These are phyloP conservation scores for Trichacis sp. DNA, from an alignment of 2,888 invertebrate species.

Conservation along the genomic window DNA sequence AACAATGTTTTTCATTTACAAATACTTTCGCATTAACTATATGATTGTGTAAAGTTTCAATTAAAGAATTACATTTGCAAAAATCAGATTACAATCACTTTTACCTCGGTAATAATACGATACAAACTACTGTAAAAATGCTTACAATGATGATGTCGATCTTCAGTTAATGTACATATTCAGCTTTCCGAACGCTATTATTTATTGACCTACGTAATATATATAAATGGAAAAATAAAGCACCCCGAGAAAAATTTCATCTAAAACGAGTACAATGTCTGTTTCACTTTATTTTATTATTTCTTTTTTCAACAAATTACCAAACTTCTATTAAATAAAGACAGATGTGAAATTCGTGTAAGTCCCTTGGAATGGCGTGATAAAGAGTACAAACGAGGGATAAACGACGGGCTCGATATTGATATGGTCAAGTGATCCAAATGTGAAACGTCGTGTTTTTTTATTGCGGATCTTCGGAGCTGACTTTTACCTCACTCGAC, in stretches of 20 bases:
- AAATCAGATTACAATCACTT: too few relatives aligned
- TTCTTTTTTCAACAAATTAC: background rate
- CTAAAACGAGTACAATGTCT: background rate
- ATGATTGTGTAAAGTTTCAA: too few relatives aligned
- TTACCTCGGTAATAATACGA: background rate
- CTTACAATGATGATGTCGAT: conserved; percentile 18
- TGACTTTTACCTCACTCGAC: conserved; percentile 24
- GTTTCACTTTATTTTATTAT: background rate
- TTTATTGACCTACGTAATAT: conserved; percentile 11
- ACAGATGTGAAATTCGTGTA: background rate
- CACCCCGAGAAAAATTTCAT: background rate
- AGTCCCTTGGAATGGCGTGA: conserved; percentile 1
- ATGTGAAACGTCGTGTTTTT: conserved; percentile 30
- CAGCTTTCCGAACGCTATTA: conserved; percentile 28
- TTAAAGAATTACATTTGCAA: conserved; percentile 2
- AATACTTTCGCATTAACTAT: too few relatives aligned
- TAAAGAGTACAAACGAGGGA: background rate
- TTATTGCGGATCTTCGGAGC: conserved; percentile 47
- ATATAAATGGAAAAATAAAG: background rate
- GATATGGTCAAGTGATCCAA: background rate
- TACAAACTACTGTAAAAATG: conserved; percentile 41
- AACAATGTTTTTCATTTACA: too few relatives aligned
- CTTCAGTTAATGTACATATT: conserved; percentile 6
- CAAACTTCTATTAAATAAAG: too few relatives aligned
- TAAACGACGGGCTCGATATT: background rate